Conservation (phyloP, 2,888 invertebrate genomes). For the Abrostola triplasia region DNA sequence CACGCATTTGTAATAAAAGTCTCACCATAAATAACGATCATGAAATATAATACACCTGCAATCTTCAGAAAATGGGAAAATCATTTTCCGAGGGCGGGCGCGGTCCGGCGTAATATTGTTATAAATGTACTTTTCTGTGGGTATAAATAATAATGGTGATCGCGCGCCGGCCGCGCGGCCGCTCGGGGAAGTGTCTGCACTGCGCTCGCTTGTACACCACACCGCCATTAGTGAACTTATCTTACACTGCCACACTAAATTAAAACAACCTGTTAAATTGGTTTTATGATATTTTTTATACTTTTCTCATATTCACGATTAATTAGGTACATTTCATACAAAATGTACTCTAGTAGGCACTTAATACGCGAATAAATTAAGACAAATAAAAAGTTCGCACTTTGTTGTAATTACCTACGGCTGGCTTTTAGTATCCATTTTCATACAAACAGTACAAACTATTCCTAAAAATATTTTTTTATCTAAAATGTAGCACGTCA, state of each 20-base stretch:
- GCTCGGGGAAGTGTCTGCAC: constrained; percentile 53
- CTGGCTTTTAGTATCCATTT: no score
- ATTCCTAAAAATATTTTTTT: no score
- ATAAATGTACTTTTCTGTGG: constrained; percentile 87
- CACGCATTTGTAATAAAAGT: constrained; percentile 89
- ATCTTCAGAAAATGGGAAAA: constrained; percentile 88
- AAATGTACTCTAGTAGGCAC: no score
- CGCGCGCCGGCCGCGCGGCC: constrained; percentile 55
- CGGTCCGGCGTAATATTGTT: constrained; percentile 88
- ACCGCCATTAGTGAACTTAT: constrained; percentile 35
- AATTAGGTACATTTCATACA: no score
- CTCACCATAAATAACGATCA: constrained; percentile 88
- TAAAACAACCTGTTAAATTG: constrained; percentile 15
- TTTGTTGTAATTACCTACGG: no score
- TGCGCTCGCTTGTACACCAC: constrained; percentile 57
- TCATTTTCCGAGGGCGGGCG: constrained; percentile 87
- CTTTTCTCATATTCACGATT: no score
- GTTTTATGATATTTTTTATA: neutral
- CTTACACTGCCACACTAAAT: constrained; percentile 5
- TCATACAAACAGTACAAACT: no score
- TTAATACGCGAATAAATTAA: no score
- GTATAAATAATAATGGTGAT: constrained; percentile 87
- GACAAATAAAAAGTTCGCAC: no score
- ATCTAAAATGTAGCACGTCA: no score
- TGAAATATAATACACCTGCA: constrained; percentile 89